Evolutionary conservation across 2,113 vertebrate genomes (phyloP).

Genomic region (Chiloscyllium plagiosum): DNA sequence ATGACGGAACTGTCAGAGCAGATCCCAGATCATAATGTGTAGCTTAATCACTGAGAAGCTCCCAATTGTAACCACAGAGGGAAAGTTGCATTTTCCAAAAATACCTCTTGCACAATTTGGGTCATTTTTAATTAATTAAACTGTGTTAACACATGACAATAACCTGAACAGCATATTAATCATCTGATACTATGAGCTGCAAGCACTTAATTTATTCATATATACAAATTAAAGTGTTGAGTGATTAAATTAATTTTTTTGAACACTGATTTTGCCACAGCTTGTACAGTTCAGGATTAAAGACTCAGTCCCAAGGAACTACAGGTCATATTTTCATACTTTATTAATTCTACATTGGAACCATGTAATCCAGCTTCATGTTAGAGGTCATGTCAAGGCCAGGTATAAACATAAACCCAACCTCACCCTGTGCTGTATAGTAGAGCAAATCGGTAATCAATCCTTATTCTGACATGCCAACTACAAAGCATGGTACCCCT

Average conservation of each 20-base stretch:
- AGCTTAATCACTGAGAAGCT: not conserved
- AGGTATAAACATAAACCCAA: not conserved
- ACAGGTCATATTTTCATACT: not conserved
- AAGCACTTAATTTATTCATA: conserved; percentile 23
- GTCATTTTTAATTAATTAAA: conserved; percentile 35
- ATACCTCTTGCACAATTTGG: conserved; percentile 11
- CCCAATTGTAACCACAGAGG: not conserved
- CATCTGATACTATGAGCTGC: conserved; percentile 8
- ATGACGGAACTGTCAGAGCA: not conserved
- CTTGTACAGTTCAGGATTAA: not conserved
- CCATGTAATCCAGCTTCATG: not conserved
- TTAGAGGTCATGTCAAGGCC: not conserved
- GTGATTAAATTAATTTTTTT: conserved; percentile 20
- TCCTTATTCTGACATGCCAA: not conserved
- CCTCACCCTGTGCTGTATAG: not conserved
- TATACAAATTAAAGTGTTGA: not conserved
- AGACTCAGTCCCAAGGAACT: not conserved
- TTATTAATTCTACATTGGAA: not conserved
- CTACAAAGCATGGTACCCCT: not conserved
- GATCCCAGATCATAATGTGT: not conserved
- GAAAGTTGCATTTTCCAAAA: conserved; percentile 8
- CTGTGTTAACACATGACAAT: conserved; percentile 31
- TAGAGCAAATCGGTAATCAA: not conserved
- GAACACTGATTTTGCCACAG: conserved; percentile 1
- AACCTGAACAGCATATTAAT: conserved; percentile 26